Evolutionary conservation across 2,113 vertebrate species (phyloP), one percentile per base, ranked within the genome.

Genomic region (Archocentrus centrarchus): DNA sequence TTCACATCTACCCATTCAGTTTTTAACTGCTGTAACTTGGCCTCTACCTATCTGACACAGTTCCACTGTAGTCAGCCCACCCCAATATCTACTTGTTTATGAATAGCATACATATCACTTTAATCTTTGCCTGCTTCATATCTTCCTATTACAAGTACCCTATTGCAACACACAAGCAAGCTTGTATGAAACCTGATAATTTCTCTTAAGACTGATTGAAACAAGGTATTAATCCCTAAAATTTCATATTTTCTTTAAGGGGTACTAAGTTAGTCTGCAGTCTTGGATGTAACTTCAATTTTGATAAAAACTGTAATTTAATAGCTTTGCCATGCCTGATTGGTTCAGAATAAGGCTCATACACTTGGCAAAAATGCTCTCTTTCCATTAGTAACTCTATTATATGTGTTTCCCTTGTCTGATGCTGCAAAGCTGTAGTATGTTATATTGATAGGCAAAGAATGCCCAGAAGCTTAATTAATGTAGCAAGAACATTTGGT

Each of bases 331-430:
- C 77, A 47, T 63, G 39, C 24, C 83, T 92, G 83, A 90, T 89
- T 85, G 63, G 76, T 89, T 76, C 88, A 80, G 81, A 88, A 80
- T 76, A 77, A 81, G 78, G 79, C 62, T 86, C 55, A 91, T 87
- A 90, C 82, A 62, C 77, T 79, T 32, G 50, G 81, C 81, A 57
- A 89, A 79, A 84, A 83, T 27, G 24, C 75, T 59, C 30, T 81
- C 2, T 55, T 18, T 50, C 2, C 24, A 58, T 61, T 68, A 76
- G 63, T 80, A 39, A 70, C 24, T 50, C 22, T 50, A 17, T 27
- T 50, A 53, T 73, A 53, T 73, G 17, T 15, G 30, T 73, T 53
- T 73, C 24, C 11, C 68, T 53, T 70, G 62, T 80, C 47, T 87
- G 79, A 44, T 87, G 63, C 24, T 60, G 30, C 81, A 77, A 61